Base-by-base conservation (phyloP, 2,113 vertebrate genomes). In the Hippotragus niger region DNA sequence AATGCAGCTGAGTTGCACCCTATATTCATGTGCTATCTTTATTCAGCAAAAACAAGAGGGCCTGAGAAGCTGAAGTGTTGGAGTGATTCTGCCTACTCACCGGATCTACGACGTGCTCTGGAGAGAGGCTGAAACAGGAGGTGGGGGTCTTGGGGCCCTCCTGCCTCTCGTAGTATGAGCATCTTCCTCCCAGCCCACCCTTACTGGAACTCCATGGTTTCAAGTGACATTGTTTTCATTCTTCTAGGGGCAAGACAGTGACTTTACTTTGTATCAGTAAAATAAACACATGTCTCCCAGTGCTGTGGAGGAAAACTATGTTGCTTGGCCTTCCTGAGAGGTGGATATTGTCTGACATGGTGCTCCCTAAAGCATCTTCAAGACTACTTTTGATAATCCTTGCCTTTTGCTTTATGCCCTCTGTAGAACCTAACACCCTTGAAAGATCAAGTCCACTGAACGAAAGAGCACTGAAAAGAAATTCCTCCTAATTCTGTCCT, bases 401-500 rank as follows among this genome's bases (percentile, higher is more conserved):
- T 67, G 31, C 55, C 2, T 27, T 94, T 93, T 84, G 57, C 67
- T 93, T 95, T 81, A 40, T 52, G n/a, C 27, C 62, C 15, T 95
- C 55, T 82, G 25, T 86, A 45, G 87, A 91, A 47, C 25, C 31
- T 76, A 71, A 81, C 2, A 88, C 2, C 31, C 57, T 78, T 88
- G 43, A 78, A 94, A 94, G 89, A 85, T 60, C 76, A 90, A 87
- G 45, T 27, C 16, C 19, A 47, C 53, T 27, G 53, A 92, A 43
- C 15, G 57, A 62, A 97, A 93, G n/a, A 64, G 57, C 74, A 45
- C 40, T 55, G 67, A 64, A 85, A 95, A 94, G 52, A 88, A 94
- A 80, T 62, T 84, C 55, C 29, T 80, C 78, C 67, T 83, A 78
- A 53, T 92, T 88, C 58, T 95, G 53, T 43, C 71, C 1, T 53